Percentiles rank a stretch among this genome's conserved stretches.
These are phyloP conservation scores for Perognathus longimembris DNA, from an alignment of 2,113 vertebrate genomes.

Conservation along the genomic window DNA sequence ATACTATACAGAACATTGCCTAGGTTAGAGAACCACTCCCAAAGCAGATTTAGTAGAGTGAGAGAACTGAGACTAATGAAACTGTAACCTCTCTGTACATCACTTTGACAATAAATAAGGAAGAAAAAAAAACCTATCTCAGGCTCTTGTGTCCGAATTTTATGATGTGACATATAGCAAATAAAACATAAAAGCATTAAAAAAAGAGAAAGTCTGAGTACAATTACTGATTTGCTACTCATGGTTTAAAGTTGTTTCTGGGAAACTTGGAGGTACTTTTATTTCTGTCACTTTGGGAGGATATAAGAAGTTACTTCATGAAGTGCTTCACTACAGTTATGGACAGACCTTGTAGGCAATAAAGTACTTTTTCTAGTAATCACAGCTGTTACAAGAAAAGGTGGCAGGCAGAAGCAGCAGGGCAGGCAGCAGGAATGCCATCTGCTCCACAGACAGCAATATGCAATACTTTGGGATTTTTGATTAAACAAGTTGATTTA, in stretches of 20 bases:
- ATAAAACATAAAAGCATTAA: no score
- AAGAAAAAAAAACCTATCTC: no score
- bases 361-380: background rate
- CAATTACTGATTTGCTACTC: background rate
- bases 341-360: slow-evolving; percentile 8
- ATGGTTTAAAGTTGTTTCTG: background rate
- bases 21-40: background rate
- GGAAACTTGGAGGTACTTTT: background rate
- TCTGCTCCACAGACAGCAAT: slow-evolving; percentile 60
- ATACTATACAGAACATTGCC: background rate
- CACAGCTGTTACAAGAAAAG: slow-evolving; percentile 57
- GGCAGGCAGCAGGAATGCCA: slow-evolving; percentile 43
- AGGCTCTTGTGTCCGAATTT: no score
- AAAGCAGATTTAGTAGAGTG: background rate
- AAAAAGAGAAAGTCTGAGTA: background rate
- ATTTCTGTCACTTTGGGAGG: background rate
- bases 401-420: slow-evolving; percentile 48
- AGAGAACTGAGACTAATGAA: background rate
- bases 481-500: slow-evolving; percentile 62
- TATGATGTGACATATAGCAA: no score
- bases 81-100: no score
- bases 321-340: slow-evolving; percentile 20
- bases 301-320: background rate
- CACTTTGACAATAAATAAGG: no score
- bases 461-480: slow-evolving; percentile 43